These are phyloP conservation scores for Fukomys damarensis DNA, from an alignment of 2,113 vertebrate genomes.

Conservation along the genomic window DNA sequence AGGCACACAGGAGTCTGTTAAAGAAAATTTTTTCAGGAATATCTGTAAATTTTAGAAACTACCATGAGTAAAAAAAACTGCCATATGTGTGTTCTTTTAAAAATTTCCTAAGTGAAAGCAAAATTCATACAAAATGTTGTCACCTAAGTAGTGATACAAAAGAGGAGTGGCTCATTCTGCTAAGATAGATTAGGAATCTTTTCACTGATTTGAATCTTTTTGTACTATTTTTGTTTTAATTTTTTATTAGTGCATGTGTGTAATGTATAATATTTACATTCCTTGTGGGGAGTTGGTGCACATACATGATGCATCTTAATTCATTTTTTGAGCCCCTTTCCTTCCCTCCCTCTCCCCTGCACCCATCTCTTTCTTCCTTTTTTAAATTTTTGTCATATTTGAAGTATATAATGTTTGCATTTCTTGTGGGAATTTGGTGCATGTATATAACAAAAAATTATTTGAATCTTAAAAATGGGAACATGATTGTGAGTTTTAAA, in stretches of 20 bases:
- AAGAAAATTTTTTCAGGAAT: neutral
- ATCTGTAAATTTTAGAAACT: neutral
- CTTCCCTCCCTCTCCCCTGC: neutral
- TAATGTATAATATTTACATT: neutral
- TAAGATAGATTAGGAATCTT: neutral
- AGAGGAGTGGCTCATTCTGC: neutral
- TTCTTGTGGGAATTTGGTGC: neutral
- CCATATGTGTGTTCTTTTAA: neutral
- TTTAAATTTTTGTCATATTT: neutral
- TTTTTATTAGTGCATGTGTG: neutral
- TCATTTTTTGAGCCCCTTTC: neutral
- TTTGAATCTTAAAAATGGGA: neutral
- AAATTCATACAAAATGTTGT: neutral
- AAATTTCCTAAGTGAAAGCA: neutral
- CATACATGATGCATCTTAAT: neutral
- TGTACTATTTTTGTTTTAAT: neutral
- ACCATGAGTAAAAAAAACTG: neutral
- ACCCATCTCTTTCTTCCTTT: neutral
- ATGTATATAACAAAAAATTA: neutral
- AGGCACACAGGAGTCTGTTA: neutral
- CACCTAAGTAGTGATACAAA: neutral
- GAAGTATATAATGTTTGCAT: neutral
- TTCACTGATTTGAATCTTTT: neutral
- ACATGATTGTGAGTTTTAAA: neutral
- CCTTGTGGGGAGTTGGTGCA: neutral